Percentiles rank a stretch among this genome's conserved stretches.
These are phyloP conservation scores for Amphipyra berbera DNA, from an alignment of 2,888 invertebrate species.

Conservation along the genomic window DNA sequence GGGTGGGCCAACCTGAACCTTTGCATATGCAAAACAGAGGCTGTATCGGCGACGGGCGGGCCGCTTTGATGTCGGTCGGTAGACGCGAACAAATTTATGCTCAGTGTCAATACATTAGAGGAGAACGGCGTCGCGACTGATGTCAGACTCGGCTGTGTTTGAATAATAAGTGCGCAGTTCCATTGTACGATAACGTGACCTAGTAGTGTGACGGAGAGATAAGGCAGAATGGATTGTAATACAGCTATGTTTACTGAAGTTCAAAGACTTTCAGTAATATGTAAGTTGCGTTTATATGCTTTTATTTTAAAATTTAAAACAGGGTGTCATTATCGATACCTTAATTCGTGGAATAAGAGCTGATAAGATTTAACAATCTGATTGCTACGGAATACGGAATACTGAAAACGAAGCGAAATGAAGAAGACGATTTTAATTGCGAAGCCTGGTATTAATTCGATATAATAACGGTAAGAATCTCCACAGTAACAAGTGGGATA, in stretches of 20 bases:
- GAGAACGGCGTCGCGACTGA: constrained; percentile 71
- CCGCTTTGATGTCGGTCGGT: constrained; percentile 68
- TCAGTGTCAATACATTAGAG: constrained; percentile 80
- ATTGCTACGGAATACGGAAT: too few species aligned
- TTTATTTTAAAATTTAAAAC: not conserved
- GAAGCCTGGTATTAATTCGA: too few species aligned
- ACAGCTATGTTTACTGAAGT: not conserved
- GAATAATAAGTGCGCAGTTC: constrained; percentile 66
- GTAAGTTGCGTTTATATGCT: not conserved
- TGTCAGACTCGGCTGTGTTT: constrained; percentile 74
- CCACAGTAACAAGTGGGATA: not conserved
- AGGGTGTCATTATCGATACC: too few species aligned
- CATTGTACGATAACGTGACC: constrained; percentile 51
- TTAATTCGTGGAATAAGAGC: too few species aligned
- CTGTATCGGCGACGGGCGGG: constrained; percentile 52
- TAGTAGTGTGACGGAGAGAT: not conserved
- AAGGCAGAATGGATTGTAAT: constrained; percentile 4
- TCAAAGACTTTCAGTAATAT: too few species aligned
- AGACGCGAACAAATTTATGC: constrained; percentile 79
- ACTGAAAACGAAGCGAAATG: too few species aligned
- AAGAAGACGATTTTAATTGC: too few species aligned
- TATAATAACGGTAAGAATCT: not conserved
- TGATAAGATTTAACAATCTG: too few species aligned
- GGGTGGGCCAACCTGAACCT: constrained; percentile 66
- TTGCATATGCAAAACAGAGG: constrained; percentile 73